phyloP scores from a whole-genome alignment of 2,113 vertebrate genomes.

The Brachirus orientalis region DNA sequence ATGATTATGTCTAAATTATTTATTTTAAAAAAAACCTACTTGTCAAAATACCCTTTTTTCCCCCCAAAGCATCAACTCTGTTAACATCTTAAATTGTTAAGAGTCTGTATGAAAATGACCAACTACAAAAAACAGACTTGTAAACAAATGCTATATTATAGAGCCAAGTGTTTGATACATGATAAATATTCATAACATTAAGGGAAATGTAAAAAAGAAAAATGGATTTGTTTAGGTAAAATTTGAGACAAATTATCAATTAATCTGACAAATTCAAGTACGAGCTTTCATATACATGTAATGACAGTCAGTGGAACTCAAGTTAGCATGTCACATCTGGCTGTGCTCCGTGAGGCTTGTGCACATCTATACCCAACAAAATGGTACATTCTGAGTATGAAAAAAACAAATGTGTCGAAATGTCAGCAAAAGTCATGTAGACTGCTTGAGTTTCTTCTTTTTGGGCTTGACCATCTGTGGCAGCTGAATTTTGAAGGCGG shows the following conservation, averaged over 20 bases:
- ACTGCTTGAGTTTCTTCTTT: constrained; percentile 93
- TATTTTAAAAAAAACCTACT: no score
- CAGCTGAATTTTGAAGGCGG: constrained; percentile 96
- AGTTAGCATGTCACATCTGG: neutral
- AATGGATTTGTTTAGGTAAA: no score
- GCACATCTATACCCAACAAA: neutral
- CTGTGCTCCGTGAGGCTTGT: neutral
- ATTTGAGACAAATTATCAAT: no score
- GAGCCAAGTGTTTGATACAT: neutral
- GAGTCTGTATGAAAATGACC: neutral
- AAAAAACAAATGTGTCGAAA: neutral
- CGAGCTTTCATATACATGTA: no score
- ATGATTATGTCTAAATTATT: no score
- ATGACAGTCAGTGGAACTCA: no score
- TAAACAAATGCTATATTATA: neutral
- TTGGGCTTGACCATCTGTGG: constrained; percentile 95
- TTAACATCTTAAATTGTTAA: no score
- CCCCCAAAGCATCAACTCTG: no score
- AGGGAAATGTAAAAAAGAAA: no score
- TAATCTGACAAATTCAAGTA: no score
- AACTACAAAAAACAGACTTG: neutral
- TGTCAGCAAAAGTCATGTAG: constrained; percentile 53
- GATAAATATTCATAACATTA: neutral
- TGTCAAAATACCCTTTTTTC: no score
- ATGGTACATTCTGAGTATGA: neutral